Conservation (phyloP, 2,888 invertebrate genomes). For the Netelia fuscicornis region DNA sequence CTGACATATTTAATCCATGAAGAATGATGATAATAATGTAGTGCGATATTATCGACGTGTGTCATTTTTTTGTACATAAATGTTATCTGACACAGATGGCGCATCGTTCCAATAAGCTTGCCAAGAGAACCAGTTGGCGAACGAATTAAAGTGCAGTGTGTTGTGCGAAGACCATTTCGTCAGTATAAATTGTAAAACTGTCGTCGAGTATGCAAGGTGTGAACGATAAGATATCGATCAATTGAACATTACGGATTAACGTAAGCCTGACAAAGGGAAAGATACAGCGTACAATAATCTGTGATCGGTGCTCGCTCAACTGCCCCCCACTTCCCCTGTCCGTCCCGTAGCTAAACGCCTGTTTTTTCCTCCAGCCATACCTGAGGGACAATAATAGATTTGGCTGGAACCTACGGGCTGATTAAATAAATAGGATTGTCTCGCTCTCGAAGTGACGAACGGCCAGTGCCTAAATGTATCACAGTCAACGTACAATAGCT, state of each 20-base stretch:
- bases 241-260: constrained; percentile 21
- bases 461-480: constrained; percentile 75
- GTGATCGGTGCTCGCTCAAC: constrained; percentile 43
- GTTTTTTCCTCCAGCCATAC: constrained; percentile 83
- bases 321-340: constrained; percentile 29
- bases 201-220: constrained; percentile 68
- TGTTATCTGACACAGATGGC: background rate
- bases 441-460: constrained; percentile 76
- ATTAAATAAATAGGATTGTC: constrained; percentile 84
- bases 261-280: background rate
- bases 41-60: too few relatives aligned
- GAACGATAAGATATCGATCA: constrained; percentile 48
- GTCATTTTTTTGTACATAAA: too few relatives aligned
- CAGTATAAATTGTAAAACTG: constrained; percentile 31
- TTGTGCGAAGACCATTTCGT: constrained; percentile 52
- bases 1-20: too few relatives aligned
- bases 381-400: constrained; percentile 85
- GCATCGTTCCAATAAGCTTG: background rate
- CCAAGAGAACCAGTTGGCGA: background rate
- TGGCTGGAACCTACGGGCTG: constrained; percentile 85
- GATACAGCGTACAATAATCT: constrained; percentile 48
- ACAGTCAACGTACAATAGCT: constrained; percentile 69
- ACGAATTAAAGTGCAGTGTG: constrained; percentile 45
- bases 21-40: too few relatives aligned
- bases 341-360: constrained; percentile 58